Evolutionary conservation across 2,113 vertebrate genomes (phyloP).

Genomic region (Cynocephalus volans): DNA sequence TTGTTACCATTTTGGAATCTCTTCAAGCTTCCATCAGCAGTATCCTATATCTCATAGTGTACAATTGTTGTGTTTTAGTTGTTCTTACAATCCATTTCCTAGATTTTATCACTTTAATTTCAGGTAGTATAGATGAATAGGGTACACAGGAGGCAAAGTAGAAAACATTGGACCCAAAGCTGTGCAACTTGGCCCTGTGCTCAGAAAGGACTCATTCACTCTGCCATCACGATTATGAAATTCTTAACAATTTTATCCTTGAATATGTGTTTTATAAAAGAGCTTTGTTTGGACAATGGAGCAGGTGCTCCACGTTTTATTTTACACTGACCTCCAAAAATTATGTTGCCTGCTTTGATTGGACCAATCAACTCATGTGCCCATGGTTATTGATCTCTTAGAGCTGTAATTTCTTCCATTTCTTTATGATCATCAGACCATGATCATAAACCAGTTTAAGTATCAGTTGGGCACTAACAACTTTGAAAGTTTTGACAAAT

Average conservation of each 20-base stretch:
- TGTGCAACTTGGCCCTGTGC: fast-evolving
- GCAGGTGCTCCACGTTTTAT: background rate
- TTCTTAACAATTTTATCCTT: background rate
- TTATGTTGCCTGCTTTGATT: background rate
- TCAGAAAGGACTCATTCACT: background rate
- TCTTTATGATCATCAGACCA: background rate
- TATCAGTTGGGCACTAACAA: background rate
- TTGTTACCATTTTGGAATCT: background rate
- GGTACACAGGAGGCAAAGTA: background rate
- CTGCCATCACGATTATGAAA: background rate
- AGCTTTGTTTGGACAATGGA: background rate
- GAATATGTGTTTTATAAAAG: background rate
- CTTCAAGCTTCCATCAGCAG: background rate
- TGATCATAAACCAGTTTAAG: background rate
- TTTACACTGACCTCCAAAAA: background rate
- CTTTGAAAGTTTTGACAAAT: background rate
- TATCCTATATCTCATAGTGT: background rate
- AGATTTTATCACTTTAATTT: background rate
- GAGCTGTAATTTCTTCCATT: background rate
- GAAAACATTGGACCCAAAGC: fast-evolving
- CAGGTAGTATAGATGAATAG: background rate
- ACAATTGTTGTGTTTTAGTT: background rate
- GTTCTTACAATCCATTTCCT: background rate
- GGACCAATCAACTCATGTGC: background rate
- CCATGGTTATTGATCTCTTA: background rate